phyloP scores from a whole-genome alignment of 2,113 vertebrate species.

The Chiloscyllium plagiosum region DNA sequence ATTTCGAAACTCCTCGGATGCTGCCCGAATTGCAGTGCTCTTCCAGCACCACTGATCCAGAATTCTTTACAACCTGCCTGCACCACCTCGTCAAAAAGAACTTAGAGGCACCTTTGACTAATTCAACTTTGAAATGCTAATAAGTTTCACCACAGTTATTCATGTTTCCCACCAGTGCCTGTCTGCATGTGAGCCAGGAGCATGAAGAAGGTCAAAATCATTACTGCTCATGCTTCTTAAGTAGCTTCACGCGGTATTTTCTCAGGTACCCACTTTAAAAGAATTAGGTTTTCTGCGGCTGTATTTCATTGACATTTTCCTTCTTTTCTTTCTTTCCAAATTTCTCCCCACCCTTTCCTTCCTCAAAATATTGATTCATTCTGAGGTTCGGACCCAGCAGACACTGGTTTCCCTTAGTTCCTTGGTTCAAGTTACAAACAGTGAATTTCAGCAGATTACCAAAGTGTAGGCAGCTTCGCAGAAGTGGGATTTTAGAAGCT shows the following conservation, averaged over 20 bases:
- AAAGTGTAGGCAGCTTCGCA: too few relatives aligned
- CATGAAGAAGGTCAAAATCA: slow-evolving; percentile 1
- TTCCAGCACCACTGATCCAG: too few relatives aligned
- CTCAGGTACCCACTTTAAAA: background rate
- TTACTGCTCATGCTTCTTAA: background rate
- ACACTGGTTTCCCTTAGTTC: background rate
- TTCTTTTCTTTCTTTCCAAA: background rate
- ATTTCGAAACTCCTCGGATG: too few relatives aligned
- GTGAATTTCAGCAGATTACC: background rate
- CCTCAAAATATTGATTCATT: background rate
- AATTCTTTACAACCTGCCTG: background rate
- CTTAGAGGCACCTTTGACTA: slow-evolving; percentile 2
- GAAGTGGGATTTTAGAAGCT: background rate
- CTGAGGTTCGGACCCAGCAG: background rate
- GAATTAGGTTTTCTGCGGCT: background rate
- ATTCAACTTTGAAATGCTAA: slow-evolving; percentile 17
- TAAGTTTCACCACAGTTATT: background rate
- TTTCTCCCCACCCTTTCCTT: background rate
- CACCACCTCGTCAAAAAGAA: background rate
- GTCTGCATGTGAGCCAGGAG: background rate
- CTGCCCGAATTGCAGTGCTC: too few relatives aligned
- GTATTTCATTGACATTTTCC: background rate
- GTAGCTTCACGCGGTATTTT: background rate
- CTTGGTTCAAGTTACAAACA: background rate
- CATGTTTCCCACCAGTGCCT: background rate